Evolutionary conservation across 2,888 invertebrate genomes (phyloP).

Genomic region (Hydrotaea cyrtoneurina): DNA sequence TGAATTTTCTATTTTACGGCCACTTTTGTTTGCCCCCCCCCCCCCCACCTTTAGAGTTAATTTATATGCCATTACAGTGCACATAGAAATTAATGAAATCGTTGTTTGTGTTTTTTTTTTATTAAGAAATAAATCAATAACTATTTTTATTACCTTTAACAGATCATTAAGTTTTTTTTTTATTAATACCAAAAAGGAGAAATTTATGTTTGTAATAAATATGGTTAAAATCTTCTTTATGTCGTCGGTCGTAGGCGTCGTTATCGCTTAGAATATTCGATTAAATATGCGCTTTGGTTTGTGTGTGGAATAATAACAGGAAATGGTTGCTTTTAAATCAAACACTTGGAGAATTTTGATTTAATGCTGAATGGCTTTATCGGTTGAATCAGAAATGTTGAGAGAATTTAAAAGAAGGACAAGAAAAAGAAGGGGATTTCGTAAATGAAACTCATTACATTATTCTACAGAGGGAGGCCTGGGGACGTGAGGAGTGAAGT

Average conservation of each 20-base stretch:
- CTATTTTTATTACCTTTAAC: conserved; percentile 40
- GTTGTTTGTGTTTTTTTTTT: not conserved
- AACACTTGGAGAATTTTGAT: not conserved
- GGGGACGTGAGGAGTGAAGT: no score
- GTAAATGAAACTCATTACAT: no score
- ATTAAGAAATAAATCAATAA: conserved; percentile 35
- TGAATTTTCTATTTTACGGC: no score
- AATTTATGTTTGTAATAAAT: conserved; percentile 12
- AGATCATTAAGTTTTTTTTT: conserved; percentile 43
- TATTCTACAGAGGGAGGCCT: no score
- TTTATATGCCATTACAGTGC: no score
- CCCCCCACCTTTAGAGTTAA: no score
- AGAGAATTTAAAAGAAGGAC: no score
- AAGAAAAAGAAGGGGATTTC: no score
- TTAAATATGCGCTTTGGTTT: not conserved
- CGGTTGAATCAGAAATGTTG: no score
- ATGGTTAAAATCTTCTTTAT: not conserved
- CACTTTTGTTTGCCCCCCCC: no score
- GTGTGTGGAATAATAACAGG: conserved; percentile 11
- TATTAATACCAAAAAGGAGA: conserved; percentile 42
- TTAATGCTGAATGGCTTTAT: no score
- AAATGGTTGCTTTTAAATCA: conserved; percentile 14
- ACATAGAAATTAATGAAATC: not conserved
- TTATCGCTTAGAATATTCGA: not conserved
- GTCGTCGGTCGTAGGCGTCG: not conserved